A percentile compares a stretch with the other conserved stretches of the same genome.
These are phyloP conservation scores for Cebidichthys violaceus DNA, from an alignment of 2,113 vertebrate genomes.

Conservation along the genomic window DNA sequence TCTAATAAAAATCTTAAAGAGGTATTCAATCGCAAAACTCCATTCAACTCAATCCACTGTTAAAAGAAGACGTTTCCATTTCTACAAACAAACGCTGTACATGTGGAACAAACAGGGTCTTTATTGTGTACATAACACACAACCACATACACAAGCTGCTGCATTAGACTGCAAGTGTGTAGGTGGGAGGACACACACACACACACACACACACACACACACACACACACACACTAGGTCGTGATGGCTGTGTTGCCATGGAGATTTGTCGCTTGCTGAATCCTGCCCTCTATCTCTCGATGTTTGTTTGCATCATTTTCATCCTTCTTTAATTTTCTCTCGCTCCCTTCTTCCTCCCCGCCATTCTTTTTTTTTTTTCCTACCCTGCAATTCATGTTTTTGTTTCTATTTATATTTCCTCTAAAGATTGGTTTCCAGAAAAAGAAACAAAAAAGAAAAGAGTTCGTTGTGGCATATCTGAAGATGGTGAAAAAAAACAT, in stretches of 20 bases:
- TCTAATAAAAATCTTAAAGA: background rate
- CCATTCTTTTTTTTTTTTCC: background rate
- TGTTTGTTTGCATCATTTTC: conserved; percentile 48
- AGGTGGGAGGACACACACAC: conserved; percentile 39
- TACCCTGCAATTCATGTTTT: conserved; percentile 33
- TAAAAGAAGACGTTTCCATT: background rate
- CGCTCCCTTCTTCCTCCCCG: conserved; percentile 2
- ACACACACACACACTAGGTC: background rate
- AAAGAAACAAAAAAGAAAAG: background rate
- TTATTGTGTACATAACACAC: conserved; percentile 23
- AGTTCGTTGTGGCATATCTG: background rate
- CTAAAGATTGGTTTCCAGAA: conserved; percentile 8
- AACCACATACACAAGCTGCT: conserved; percentile 37
- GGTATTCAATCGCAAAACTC: background rate
- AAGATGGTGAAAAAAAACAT: background rate
- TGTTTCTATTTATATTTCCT: conserved; percentile 38
- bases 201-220: background rate
- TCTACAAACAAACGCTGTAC: background rate
- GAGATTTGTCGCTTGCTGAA: conserved; percentile 73
- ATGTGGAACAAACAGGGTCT: conserved; percentile 5
- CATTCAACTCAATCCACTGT: background rate
- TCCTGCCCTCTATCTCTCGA: conserved; percentile 60
- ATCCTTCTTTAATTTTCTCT: conserved; percentile 34
- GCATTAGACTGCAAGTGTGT: conserved; percentile 54
- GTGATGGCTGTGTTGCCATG: conserved; percentile 78